These are phyloP conservation scores for Stegodyphus mimosarum DNA, from an alignment of 1,140 invertebrate genomes.

Conservation along the genomic window DNA sequence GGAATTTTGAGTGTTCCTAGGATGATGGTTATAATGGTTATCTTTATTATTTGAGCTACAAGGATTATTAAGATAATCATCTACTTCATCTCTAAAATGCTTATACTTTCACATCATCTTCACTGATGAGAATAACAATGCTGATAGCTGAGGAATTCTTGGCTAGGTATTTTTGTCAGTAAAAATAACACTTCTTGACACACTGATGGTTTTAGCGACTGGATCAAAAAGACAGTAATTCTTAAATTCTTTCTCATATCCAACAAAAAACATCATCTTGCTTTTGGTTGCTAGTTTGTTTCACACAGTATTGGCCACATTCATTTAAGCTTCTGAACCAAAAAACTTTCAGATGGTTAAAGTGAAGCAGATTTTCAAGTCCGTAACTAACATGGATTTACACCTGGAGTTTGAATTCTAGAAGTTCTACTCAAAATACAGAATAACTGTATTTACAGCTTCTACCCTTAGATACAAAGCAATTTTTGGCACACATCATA, in stretches of 20 bases:
- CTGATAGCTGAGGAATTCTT: no score
- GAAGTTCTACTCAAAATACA: constrained; percentile 14
- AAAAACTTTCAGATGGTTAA: background rate
- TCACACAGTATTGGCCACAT: constrained; percentile 5
- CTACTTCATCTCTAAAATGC: no score
- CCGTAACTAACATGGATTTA: constrained; percentile 5
- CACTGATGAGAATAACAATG: no score
- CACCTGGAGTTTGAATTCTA: background rate
- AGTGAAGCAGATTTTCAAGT: background rate
- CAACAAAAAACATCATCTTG: constrained; percentile 11
- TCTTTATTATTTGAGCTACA: no score
- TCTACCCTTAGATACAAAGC: constrained; percentile 37
- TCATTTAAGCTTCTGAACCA: constrained; percentile 27
- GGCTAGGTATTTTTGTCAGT: background rate
- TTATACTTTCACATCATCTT: background rate
- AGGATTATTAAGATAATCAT: no score
- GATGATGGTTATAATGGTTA: background rate
- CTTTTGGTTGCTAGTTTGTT: constrained; percentile 27
- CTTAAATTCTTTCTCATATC: constrained; percentile 22
- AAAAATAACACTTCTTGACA: constrained; percentile 22
- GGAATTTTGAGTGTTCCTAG: background rate
- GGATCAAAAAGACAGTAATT: constrained; percentile 24
- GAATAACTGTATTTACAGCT: constrained; percentile 31
- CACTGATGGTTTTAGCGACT: constrained; percentile 7
- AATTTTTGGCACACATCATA: background rate